These are phyloP conservation scores for Thaumatotibia leucotreta DNA, from an alignment of 1,140 invertebrate species.

Conservation along the genomic window DNA sequence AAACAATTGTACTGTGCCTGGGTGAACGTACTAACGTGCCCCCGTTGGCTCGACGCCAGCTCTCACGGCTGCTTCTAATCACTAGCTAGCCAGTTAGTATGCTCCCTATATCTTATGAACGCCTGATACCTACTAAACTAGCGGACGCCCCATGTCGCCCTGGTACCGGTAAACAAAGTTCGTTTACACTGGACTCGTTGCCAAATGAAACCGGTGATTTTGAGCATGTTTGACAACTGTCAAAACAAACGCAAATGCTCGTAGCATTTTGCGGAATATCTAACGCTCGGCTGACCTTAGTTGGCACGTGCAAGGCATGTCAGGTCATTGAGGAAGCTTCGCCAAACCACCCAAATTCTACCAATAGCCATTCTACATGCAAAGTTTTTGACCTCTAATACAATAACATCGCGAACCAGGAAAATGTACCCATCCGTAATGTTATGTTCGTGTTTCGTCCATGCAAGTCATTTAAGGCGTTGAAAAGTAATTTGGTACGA, in stretches of 20 bases:
- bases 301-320: not conserved
- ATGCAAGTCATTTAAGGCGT: too few relatives aligned
- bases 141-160: constrained; percentile 22
- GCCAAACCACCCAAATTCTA: not conserved
- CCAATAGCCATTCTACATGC: not conserved
- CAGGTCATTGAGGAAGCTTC: not conserved
- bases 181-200: not conserved
- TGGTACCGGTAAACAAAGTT: constrained; percentile 14
- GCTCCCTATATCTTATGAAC: constrained; percentile 57
- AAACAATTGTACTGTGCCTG: constrained; percentile 48
- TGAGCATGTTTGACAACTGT: constrained; percentile 1
- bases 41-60: constrained; percentile 61
- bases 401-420: not conserved
- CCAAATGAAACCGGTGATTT: not conserved
- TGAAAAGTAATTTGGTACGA: too few relatives aligned
- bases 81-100: constrained; percentile 43
- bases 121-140: constrained; percentile 52
- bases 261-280: not conserved
- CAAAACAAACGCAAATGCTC: not conserved
- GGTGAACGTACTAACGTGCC: constrained; percentile 61
- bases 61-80: constrained; percentile 69
- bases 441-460: too few relatives aligned
- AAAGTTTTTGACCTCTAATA: not conserved
- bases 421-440: too few relatives aligned
- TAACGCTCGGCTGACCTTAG: not conserved